Base-by-base conservation (phyloP, 2,797 vertebrate species). In the Enoplosus armatus region DNA sequence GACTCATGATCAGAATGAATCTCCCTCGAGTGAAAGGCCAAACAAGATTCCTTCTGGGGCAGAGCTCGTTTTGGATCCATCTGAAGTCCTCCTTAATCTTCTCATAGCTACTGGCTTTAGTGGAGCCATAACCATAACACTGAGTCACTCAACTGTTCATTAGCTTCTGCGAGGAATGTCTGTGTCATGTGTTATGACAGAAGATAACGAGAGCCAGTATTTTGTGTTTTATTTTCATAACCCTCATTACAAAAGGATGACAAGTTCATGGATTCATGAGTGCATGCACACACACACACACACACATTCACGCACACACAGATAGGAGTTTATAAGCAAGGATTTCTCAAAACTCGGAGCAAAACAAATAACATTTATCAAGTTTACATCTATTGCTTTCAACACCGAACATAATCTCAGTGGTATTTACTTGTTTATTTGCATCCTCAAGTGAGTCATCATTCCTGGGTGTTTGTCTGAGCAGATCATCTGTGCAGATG, bases 171-270 rank as follows among this genome's bases (percentile, higher is more conserved):
- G 73, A 89, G 75, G 87, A 90, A 90, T 90, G 80, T 89, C 88
- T 90, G 87, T 90, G 89, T 87, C 87, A 90, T 91, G 82, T 93
- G 88, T 91, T 90, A 90, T 87, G 83, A 89, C 79, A 90, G 80
- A 82, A 69, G 82, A 67, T 77, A 88, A 90, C 37, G 7, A 79
- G 72, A 82, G 78, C 55, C 86, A 93, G 76, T 83, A 66, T 91
- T 89, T 88, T 85, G 62, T 68, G 65, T 89, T 92, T 87, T 84
- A 89, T 86, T 90, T 90, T 87, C 78, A 83, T 78, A 89, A 80
- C 77, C 75, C 60, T 85, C 66, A 76, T 89, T 81, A 79, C 59
- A 66, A 80, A 85, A 81, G 63, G 77, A 80, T 79, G 71, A 83
- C 48, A 87, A 87, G 85, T 87, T 90, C 78, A 84, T 47, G 62